Evolutionary conservation across 2,797 vertebrate genomes (phyloP), one percentile per base, ranked within the genome.

Genomic region (Enteromius paludinosus): DNA sequence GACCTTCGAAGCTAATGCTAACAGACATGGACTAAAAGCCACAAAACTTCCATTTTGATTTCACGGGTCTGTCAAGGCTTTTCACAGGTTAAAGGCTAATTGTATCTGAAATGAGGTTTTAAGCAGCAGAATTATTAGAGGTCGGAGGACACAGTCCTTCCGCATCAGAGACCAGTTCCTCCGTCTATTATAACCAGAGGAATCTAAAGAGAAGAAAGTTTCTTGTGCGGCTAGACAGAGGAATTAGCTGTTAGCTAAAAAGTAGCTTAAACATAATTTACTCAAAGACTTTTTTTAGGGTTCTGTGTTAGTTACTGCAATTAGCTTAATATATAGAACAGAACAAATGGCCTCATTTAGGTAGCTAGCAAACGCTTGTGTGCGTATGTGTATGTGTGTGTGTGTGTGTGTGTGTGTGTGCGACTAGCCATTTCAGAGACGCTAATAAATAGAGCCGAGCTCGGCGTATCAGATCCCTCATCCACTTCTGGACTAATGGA

Each of bases 41-140:
- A 59, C 52, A 33, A 61, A 45, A 80, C 65, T 41, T 28, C 33
- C 33, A 79, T 79, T 79, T 69, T 69, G 9, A 79, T 79, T 56
- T 79, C 47, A 56, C 18, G 3, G 49, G 15, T 20, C 62, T 71
- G 38, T 71, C 38, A 33, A 45, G 38, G 78, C 66, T 88, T 89
- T 77, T 84, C 87, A 89, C 89, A 88, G 91, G 92, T 90, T 92
- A 93, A 94, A 94, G 92, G 93, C 91, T 94, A 94, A 94, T 94
- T 93, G 92, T 91, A 86, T 94, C 90, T 91, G 89, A 93, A 94
- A 94, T 93, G 84, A 92, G 92, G 92, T 93, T 93, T 94, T 91
- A 93, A 93, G 92, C 87, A 78, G 89, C 84, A 89, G 90, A 93
- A 94, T 94, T 93, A 94, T 87, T 87, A 84, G 87, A 91, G 90